Evolutionary conservation across 1,140 invertebrate species (phyloP), one percentile per base, ranked within the genome.

Genomic region (Aethina tumida): DNA sequence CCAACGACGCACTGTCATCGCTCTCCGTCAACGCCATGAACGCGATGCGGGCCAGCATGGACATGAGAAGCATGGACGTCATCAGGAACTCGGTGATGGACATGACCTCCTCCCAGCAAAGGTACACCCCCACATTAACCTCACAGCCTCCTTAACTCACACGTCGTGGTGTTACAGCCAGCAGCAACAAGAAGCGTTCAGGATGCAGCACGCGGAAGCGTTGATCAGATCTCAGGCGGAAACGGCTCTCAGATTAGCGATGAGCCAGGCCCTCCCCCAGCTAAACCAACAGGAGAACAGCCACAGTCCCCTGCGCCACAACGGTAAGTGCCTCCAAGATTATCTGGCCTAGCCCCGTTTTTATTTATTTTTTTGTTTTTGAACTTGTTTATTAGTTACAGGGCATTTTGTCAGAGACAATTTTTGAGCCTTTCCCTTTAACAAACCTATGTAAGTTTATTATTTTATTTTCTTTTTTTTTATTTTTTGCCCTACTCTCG

Each of bases 181-280:
- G 68, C 67, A 13, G 70, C 72, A 18, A 41, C 75, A 79, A 50
- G 76, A 82, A 4, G 77, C 83, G 1, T 61, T 88, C 5, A 68
- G 84, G 38, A 81, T 88, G 67, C 65, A 70, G 39, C 51, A 56
- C 43, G 54, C 53, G 5, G 57, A 89, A 60, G 84, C 82, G 0
- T 65, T 90, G 7, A 62, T 89, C 9, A 72, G 84, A 52, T 83
- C 81, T 32, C 85, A 89, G 48, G 84, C 84, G 1, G 84, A 88
- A 55, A 83, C 79, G 12, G 80, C 85, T 1, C 68, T 88, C 9
- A 69, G 86, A 52, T 60, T 88, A 43, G 85, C 84, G 9, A 84
- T 87, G 47, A 66, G 68, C 52, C 67, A 69, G 47, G 59, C 58
- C 70, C 71, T 21, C 66, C 73, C 18, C 60, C 70, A 36, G 67